These are phyloP conservation scores for Tenthredo scrophulariae DNA, from an alignment of 2,888 invertebrate species.

Conservation along the genomic window DNA sequence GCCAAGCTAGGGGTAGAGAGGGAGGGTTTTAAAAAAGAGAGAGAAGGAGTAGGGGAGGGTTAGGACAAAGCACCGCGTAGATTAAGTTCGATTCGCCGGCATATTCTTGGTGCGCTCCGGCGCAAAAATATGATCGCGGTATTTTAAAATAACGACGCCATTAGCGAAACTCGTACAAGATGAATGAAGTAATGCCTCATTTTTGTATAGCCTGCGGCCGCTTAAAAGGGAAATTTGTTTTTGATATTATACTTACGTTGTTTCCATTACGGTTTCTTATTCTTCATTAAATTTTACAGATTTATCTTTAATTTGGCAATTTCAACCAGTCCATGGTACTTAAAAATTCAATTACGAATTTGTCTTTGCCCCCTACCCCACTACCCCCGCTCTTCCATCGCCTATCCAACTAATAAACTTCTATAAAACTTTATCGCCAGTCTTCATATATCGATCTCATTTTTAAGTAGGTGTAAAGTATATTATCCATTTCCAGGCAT, in stretches of 20 bases:
- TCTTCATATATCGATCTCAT: not conserved
- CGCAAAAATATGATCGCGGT: slow-evolving; percentile 74
- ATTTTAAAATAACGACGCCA: slow-evolving; percentile 77
- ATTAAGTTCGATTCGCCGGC: slow-evolving; percentile 74
- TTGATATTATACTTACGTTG: slow-evolving; percentile 66
- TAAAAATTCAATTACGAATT: slow-evolving; percentile 45
- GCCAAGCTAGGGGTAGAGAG: slow-evolving; percentile 10
- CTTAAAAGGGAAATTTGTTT: slow-evolving; percentile 70
- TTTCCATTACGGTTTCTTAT: slow-evolving; percentile 51
- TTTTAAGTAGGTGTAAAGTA: not conserved
- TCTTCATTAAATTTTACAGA: slow-evolving; percentile 46
- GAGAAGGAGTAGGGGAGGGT: slow-evolving; percentile 54
- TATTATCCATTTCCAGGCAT: not conserved
- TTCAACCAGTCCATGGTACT: slow-evolving; percentile 45
- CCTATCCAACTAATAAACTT: not conserved
- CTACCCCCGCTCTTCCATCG: not conserved
- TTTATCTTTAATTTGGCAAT: slow-evolving; percentile 48
- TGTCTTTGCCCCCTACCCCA: slow-evolving; percentile 1
- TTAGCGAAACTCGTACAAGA: slow-evolving; percentile 74
- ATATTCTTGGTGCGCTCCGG: slow-evolving; percentile 68
- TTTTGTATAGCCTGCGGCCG: slow-evolving; percentile 60
- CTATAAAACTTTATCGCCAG: not conserved
- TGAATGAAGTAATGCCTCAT: slow-evolving; percentile 72
- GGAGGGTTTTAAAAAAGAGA: slow-evolving; percentile 17
- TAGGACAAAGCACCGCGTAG: slow-evolving; percentile 67